A percentile compares a stretch with the other conserved stretches of the same genome.
phyloP scores from a whole-genome alignment of 2,113 vertebrate species.

The Sinocyclocheilus rhinocerous region DNA sequence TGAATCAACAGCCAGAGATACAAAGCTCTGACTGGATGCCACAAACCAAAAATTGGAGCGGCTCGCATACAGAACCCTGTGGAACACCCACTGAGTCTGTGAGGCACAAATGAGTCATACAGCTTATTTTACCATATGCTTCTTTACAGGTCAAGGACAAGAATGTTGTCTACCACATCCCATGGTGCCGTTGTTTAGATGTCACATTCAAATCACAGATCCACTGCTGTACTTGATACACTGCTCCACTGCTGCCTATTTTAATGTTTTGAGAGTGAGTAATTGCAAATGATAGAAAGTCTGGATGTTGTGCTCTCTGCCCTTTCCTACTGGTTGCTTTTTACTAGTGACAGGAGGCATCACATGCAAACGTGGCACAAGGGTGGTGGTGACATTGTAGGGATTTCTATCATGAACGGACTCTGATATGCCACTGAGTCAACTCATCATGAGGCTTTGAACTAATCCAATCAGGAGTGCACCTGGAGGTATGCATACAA shows the following conservation, averaged over 20 bases:
- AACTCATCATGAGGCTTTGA: too few species aligned
- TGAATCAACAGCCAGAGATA: background rate
- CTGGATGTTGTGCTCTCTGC: background rate
- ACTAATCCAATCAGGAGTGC: too few species aligned
- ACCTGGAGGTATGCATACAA: too few species aligned
- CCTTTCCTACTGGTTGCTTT: background rate
- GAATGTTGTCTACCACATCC: background rate
- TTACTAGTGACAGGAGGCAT: background rate
- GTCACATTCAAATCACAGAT: background rate
- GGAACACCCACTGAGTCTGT: background rate
- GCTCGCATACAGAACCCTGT: background rate
- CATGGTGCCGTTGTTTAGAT: background rate
- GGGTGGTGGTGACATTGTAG: background rate
- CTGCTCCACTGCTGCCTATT: background rate
- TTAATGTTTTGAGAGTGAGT: background rate
- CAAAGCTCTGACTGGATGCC: background rate
- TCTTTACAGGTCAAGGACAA: background rate
- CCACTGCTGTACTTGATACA: background rate
- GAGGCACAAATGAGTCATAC: background rate
- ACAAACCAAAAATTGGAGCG: background rate
- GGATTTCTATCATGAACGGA: too few species aligned
- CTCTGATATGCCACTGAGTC: too few species aligned
- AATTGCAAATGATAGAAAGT: background rate
- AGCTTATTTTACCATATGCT: background rate
- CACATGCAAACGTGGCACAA: background rate